These are phyloP conservation scores for Hafferia zeledoni DNA, from an alignment of 2,797 vertebrate species.

Conservation along the genomic window DNA sequence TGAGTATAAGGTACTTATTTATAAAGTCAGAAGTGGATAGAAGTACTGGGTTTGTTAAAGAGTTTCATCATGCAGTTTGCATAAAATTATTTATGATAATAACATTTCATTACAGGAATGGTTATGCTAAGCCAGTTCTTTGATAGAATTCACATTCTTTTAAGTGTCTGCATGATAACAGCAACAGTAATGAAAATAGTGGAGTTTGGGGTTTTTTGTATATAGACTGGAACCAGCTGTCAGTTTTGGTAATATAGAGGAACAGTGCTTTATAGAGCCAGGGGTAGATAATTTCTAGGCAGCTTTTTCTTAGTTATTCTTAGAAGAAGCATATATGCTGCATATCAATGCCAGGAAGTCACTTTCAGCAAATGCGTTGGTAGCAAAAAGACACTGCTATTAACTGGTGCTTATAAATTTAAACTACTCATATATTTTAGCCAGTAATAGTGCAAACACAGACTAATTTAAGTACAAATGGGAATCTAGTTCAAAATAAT, in stretches of 20 bases:
- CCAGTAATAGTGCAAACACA: background rate
- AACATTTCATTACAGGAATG: slow-evolving; percentile 8
- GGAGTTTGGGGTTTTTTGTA: background rate
- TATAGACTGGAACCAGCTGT: slow-evolving; percentile 41
- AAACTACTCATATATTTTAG: background rate
- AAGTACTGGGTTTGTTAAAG: background rate
- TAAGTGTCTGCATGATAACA: slow-evolving; percentile 22
- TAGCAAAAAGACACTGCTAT: slow-evolving; percentile 17
- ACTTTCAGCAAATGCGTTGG: slow-evolving; percentile 42
- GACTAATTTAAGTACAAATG: background rate
- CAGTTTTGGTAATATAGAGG: slow-evolving; percentile 37
- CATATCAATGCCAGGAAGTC: slow-evolving; percentile 60
- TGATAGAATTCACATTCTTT: slow-evolving; percentile 26
- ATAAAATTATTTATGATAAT: slow-evolving; percentile 36
- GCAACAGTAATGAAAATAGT: slow-evolving; percentile 28
- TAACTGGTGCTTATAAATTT: slow-evolving; percentile 17
- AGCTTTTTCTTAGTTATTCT: slow-evolving; percentile 74
- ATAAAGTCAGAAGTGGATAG: background rate
- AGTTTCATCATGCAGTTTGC: background rate
- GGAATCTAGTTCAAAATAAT: background rate
- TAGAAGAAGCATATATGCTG: slow-evolving; percentile 68
- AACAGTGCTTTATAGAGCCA: slow-evolving; percentile 33
- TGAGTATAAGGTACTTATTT: slow-evolving; percentile 11
- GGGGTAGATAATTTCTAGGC: slow-evolving; percentile 62
- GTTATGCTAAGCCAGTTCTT: slow-evolving; percentile 9